Evolutionary conservation across 2,888 invertebrate genomes (phyloP), one percentile per base, ranked within the genome.

Genomic region (Watsonalla cultraria): DNA sequence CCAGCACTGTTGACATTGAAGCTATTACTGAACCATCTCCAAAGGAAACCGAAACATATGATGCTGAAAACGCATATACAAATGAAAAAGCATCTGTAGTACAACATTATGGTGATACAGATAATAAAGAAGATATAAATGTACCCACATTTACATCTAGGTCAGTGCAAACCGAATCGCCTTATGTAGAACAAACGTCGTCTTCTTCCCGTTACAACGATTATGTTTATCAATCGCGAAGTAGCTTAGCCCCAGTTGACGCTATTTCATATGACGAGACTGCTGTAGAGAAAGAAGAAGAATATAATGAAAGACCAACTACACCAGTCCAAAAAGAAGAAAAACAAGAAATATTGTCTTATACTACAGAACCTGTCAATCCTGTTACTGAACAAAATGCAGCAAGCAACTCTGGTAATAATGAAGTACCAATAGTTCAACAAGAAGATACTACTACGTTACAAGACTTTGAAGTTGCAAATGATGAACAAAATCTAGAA

Each of bases 1-100:
- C 76, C 57, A 91, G 87, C 59, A 92, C 92, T 34, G 78, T 80
- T 45, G 89, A 90, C 51, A 85, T 89, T 61, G 90, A 90, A 72
- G 86, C 89, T 47, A 84, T 89, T 14, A 90, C 90, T 9, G 89
- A 89, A 70, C 84, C 90, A 5, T 71, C 75, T 2, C 58, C 67
- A 13, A 83, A 72, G 68, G 81, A 84, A 46, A 80, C 77, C 35
- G 80, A 77, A 54, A 62, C 68, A 34, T 76, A 78, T 39, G 90
- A 90, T 47, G 86, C 85, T 1, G 90, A 85, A 68, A 87, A 89
- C 57, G 88, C 90, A 15, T 87, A 89, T 55, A 86, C 86, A 35
- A 80, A 88, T 56, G 88, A 90, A 59, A 83, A 78, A 65, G 68
- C 72, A 1, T 76, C 85, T 37, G 71, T 87, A 55, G 84, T 80